Base-by-base conservation (phyloP, 2,888 invertebrate species). In the Hypselothyrea guttata region DNA sequence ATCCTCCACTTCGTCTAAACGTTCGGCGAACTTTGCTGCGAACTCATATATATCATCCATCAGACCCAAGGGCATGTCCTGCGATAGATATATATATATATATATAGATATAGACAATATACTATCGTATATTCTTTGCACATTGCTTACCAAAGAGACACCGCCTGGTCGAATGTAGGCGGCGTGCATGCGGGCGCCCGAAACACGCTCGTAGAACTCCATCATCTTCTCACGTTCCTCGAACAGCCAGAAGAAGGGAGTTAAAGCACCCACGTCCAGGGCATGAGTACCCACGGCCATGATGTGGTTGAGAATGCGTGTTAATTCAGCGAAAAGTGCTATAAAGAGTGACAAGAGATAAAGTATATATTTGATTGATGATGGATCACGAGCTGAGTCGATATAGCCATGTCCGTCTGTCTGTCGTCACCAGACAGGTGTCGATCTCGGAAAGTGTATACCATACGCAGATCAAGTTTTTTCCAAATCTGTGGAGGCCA, bases 221-320 rank as follows among this genome's bases (percentile, higher is more conserved):
- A 99, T 98, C 91, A 99, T 92, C 91, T 99, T 99, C 90, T 99
- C 98, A 78, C 98, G 92, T 89, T 98, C 99, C 90, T 99, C 99
- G 89, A 99, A 99, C 47, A 99, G 92, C 99, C 99, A 99, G 92
- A 99, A 99, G 91, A 99, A 97, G 0, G 99, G 99, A 0, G 99
- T 99, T 59, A 99, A 91, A 1, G 98, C 99, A 16, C 99, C 99
- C 16, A 99, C 92, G 91, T 99, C 99, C 56, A 99, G 90, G 0
- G 98, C 98, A 89, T 99, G 99, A 0, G 97, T 97, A 7, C 98
- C 98, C 34, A 99, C 92, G 34, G 96, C 98, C 98, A 99, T 98
- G 45, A 98, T 95, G 89, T 99, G 99, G 90, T 99, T 99, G 27
- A 98, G 91, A 52, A 99, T 93, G 40, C 99, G 94, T 0, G 99